A percentile compares a stretch with the other conserved stretches of the same genome.
phyloP scores from a whole-genome alignment of 1,140 invertebrate species.

The Lordiphosa clarofinis region DNA sequence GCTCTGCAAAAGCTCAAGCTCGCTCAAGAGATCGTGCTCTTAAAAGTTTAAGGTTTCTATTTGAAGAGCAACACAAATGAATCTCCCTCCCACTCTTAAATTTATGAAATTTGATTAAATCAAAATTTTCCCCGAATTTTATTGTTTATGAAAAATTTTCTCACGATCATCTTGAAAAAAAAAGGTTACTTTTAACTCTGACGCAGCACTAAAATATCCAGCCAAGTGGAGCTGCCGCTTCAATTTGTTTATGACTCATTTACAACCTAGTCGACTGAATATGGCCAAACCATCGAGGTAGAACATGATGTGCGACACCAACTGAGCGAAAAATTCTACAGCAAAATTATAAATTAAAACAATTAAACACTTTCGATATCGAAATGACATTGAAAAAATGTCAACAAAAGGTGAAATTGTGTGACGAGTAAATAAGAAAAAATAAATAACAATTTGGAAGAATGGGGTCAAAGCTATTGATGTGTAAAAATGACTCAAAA shows the following conservation, averaged over 20 bases:
- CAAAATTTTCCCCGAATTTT: no score
- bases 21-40: no score
- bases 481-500: no score
- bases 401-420: slow-evolving; percentile 2
- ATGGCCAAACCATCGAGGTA: slow-evolving; percentile 2
- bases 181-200: slow-evolving; percentile 14
- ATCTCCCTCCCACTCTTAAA: no score
- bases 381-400: slow-evolving; percentile 8
- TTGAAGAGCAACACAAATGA: no score
- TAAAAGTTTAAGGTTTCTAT: no score
- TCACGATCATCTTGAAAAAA: slow-evolving; percentile 20
- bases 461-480: not conserved
- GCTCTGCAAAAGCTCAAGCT: no score
- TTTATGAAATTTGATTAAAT: no score
- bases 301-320: no score
- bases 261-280: slow-evolving; percentile 13
- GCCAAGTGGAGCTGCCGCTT: not conserved
- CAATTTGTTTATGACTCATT: slow-evolving; percentile 23
- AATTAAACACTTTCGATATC: slow-evolving; percentile 14
- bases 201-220: slow-evolving; percentile 34
- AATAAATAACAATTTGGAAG: not conserved
- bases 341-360: slow-evolving; percentile 2
- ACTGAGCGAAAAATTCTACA: not conserved
- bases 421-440: no score
- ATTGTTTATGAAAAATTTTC: slow-evolving; percentile 12